These are phyloP conservation scores for Delphinapterus leucas DNA, from an alignment of 2,113 vertebrate genomes.

Conservation along the genomic window DNA sequence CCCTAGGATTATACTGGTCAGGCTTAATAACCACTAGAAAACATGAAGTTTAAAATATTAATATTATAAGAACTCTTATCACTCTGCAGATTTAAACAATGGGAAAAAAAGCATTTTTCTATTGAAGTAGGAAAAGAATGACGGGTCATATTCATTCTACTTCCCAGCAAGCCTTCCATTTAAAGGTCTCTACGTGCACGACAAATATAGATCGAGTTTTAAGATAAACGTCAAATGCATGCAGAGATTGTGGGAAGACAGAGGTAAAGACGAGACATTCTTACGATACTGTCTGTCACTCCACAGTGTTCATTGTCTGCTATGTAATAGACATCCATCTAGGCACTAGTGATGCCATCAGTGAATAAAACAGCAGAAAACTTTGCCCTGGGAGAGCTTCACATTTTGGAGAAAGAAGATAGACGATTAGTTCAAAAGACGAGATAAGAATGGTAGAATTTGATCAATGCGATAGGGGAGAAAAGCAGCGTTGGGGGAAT, in stretches of 20 bases:
- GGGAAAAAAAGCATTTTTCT: background rate
- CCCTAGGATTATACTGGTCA: background rate
- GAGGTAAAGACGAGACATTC: background rate
- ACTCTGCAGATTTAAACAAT: background rate
- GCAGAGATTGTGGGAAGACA: background rate
- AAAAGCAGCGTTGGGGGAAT: fast-evolving
- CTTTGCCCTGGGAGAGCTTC: background rate
- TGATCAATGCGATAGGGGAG: background rate
- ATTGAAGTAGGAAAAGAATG: background rate
- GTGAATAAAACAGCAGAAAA: background rate
- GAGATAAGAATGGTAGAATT: background rate
- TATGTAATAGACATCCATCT: background rate
- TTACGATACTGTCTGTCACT: background rate
- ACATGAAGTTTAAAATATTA: background rate
- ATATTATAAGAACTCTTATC: background rate
- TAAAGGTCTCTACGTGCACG: background rate
- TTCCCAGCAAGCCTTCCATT: background rate
- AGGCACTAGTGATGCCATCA: background rate
- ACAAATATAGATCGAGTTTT: background rate
- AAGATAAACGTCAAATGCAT: background rate
- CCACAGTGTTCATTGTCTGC: background rate
- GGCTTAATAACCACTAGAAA: background rate
- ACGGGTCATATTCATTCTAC: background rate
- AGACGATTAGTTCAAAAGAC: background rate
- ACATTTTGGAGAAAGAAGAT: background rate